Evolutionary conservation across 2,797 vertebrate genomes (phyloP), one percentile per base, ranked within the genome.

Genomic region (Propithecus deckenii): DNA sequence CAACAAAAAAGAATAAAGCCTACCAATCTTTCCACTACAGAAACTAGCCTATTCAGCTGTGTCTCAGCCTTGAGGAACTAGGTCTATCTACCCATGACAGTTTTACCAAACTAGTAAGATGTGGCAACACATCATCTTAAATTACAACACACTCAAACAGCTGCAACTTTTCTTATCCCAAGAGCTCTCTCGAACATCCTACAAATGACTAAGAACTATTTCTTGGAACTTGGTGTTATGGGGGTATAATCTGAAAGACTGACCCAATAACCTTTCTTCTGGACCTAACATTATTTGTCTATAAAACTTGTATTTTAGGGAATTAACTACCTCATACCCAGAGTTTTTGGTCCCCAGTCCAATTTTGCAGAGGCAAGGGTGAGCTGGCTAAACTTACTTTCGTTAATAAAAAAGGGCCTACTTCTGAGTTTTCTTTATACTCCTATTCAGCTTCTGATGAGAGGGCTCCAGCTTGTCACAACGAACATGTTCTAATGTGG

Each of bases 201-300:
- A 41, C 35, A 93, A 67, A 80, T 41, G 57, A 94, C 71, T 72
- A 95, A 90, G 71, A 79, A 92, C 65, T 81, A 86, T 41, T 94
- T 94, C 69, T 88, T 90, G 57, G 76, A 84, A 93, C 83, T 52
- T 65, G 67, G 38, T 87, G 25, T 71, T 75, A 71, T 59, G 38
- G 17, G 57, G n/a, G 91, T 89, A 95, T 94, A 59, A 86, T 94
- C 28, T 90, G 76, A 87, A 95, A 87, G 87, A 79, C 46, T 28
- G 63, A 86, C 15, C 61, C 35, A 57, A 41, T 74, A 76, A 88
- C 20, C 28, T 87, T 93, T 57, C 32, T 84, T 95, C 38, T 93
- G 65, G 72, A 55, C 2, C 12, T 55, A 65, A 79, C 43, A 93
- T 48, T 74, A 72, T 57, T 81, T 69, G 50, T 94, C 52, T 89